These are phyloP conservation scores for Eptesicus fuscus DNA, from an alignment of 2,113 vertebrate species.

Conservation along the genomic window DNA sequence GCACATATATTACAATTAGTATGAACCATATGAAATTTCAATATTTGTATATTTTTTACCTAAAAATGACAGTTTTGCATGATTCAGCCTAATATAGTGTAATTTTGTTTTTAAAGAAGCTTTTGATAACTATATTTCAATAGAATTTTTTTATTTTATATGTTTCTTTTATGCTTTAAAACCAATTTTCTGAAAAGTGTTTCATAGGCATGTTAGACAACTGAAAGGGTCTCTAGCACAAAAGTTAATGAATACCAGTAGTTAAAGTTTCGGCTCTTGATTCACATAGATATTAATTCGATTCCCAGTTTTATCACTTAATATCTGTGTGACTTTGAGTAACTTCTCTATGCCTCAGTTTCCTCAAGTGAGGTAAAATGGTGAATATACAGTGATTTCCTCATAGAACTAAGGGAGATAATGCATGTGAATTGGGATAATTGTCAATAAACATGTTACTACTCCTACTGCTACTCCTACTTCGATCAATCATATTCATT, in stretches of 20 bases:
- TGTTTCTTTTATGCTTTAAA: background rate
- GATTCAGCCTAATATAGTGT: background rate
- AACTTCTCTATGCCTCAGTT: background rate
- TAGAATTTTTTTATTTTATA: background rate
- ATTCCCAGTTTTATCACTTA: background rate
- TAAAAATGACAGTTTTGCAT: background rate
- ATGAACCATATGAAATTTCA: background rate
- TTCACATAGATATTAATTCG: background rate
- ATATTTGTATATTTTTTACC: background rate
- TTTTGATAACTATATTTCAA: background rate
- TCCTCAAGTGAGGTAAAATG: background rate
- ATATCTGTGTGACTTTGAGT: background rate
- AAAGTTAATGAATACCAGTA: background rate
- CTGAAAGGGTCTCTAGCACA: rapidly evolving
- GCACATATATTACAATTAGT: background rate
- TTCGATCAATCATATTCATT: background rate
- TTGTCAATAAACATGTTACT: background rate
- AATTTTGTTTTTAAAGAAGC: background rate
- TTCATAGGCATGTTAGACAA: background rate
- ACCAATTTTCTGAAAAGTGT: background rate
- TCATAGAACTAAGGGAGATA: background rate
- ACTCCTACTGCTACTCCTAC: rapidly evolving
- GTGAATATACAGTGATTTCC: background rate
- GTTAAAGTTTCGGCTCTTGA: background rate
- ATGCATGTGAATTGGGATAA: background rate